phyloP scores from a whole-genome alignment of 92 coral and sea anemone species.

The Bergia sp. region DNA sequence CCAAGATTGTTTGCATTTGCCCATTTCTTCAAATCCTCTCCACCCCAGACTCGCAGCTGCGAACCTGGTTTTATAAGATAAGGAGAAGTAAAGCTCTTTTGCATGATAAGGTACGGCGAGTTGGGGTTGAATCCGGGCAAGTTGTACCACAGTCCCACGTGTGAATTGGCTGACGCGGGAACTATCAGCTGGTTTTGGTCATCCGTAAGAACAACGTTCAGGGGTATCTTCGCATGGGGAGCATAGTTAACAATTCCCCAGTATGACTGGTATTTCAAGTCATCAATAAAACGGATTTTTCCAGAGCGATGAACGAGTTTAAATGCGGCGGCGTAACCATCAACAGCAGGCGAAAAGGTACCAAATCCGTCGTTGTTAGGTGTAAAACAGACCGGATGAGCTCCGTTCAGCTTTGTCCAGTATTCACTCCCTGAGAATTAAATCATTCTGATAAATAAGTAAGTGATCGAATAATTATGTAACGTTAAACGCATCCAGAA shows the following conservation, averaged over 20 bases:
- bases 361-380: neutral
- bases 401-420: conserved; percentile 25
- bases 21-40: conserved; percentile 3
- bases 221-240: neutral
- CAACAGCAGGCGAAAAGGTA: neutral
- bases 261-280: neutral
- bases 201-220: conserved; percentile 2
- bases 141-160: conserved; percentile 2
- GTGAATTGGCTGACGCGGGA: conserved; percentile 3
- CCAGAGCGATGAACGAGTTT: conserved; percentile 26
- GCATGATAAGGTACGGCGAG: conserved; percentile 1
- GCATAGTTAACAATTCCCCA: conserved; percentile 13
- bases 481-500: no score
- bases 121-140: conserved; percentile 7
- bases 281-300: neutral
- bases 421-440: conserved; percentile 4
- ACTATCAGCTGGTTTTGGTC: conserved; percentile 2
- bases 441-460: neutral
- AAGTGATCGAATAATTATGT: no score
- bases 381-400: neutral
- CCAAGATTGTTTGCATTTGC: neutral
- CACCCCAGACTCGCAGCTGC: conserved; percentile 12
- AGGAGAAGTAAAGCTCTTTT: conserved; percentile 1
- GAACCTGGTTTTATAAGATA: conserved; percentile 13
- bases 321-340: conserved; percentile 9